A percentile compares a stretch with the other conserved stretches of the same genome.
phyloP scores from a whole-genome alignment of 2,113 vertebrate species.

The Poecile atricapillus region DNA sequence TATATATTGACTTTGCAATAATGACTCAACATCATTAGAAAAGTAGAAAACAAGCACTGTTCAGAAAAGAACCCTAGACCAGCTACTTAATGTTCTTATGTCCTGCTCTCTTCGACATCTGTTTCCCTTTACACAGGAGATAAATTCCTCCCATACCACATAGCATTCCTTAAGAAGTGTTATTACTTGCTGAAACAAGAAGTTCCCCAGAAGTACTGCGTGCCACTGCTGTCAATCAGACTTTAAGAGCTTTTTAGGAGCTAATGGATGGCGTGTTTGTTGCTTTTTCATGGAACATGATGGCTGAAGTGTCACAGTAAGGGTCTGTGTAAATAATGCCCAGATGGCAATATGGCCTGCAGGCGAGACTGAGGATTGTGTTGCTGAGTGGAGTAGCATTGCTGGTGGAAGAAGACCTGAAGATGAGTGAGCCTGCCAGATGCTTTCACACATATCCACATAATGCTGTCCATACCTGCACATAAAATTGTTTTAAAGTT shows the following conservation, averaged over 20 bases:
- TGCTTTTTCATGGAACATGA: not conserved
- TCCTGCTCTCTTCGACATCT: not conserved
- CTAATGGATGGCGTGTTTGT: not conserved
- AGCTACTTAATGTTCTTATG: not conserved
- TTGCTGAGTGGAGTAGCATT: not conserved
- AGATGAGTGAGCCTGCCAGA: not conserved
- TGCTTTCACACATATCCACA: accelerated
- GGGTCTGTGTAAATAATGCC: not conserved
- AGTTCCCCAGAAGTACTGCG: not conserved
- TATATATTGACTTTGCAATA: not conserved
- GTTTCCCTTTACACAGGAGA: slow-evolving; percentile 39
- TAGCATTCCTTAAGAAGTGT: not conserved
- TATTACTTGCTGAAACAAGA: not conserved
- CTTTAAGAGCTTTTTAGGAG: not conserved
- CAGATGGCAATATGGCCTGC: not conserved
- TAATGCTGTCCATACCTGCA: not conserved
- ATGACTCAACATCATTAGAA: not conserved
- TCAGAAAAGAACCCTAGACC: not conserved
- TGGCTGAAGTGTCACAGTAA: not conserved
- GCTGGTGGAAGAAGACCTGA: not conserved
- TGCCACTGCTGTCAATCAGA: not conserved
- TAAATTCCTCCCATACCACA: slow-evolving; percentile 50
- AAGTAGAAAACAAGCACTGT: not conserved
- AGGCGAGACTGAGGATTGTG: not conserved
- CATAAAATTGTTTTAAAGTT: not conserved